Conservation (phyloP, 1,140 invertebrate species). For the Piezodorus guildinii region DNA sequence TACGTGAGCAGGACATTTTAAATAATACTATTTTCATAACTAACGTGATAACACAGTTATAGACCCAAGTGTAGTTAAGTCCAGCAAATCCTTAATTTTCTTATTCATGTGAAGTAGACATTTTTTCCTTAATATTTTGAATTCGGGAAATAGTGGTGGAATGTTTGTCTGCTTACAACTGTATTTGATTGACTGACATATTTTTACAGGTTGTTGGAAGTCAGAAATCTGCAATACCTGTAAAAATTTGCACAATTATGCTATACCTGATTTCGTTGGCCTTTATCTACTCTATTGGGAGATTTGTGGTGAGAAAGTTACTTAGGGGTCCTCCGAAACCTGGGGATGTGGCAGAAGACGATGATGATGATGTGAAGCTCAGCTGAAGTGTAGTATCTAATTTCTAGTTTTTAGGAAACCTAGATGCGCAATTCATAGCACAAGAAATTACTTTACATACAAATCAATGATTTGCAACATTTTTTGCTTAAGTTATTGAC, state of each 20-base stretch:
- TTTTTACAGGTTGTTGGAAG: slow-evolving; percentile 3
- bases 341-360: background rate
- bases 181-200: background rate
- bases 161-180: no score
- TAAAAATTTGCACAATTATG: slow-evolving; percentile 21
- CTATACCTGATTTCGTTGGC: slow-evolving; percentile 23
- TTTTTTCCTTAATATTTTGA: no score
- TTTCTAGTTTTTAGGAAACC: no score
- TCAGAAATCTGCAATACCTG: slow-evolving; percentile 8
- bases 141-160: no score
- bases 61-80: no score
- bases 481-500: no score
- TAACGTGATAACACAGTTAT: no score
- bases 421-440: background rate
- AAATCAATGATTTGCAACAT: background rate
- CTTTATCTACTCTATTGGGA: slow-evolving; percentile 22
- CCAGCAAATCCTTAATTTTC: no score
- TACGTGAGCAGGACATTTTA: no score
- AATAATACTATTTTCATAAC: no score
- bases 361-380: slow-evolving; percentile 15
- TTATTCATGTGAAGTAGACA: no score
- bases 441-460: background rate
- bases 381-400: slow-evolving; percentile 5
- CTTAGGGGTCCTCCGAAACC: background rate
- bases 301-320: slow-evolving; percentile 19